Evolutionary conservation across 2,888 invertebrate genomes (phyloP), one percentile per base, ranked within the genome.

Genomic region (Phlogophora meticulosa): DNA sequence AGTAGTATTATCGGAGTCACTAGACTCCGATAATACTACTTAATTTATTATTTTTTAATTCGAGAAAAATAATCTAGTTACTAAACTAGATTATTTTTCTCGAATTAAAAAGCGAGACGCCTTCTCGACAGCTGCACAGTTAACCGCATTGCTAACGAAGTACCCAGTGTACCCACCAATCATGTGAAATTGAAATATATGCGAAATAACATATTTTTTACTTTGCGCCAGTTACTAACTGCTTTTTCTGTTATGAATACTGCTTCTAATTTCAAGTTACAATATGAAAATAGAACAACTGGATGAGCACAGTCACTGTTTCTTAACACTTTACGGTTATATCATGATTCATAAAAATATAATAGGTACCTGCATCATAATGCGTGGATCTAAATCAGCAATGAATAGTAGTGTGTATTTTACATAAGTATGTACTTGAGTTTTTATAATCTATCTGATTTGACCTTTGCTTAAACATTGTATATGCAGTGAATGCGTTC

Each of bases 11-110:
- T n/a, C n/a, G n/a, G n/a, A n/a, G n/a, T n/a, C n/a, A n/a, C n/a
- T n/a, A n/a, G n/a, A n/a, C n/a, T n/a, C n/a, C n/a, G n/a, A n/a
- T n/a, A n/a, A n/a, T n/a, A n/a, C n/a, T n/a, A n/a, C n/a, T n/a
- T n/a, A n/a, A n/a, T n/a, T n/a, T n/a, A n/a, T n/a, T n/a, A n/a
- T n/a, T 73, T 72, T 69, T 66, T 77, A 70, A 78, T 56, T 76
- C 46, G 45, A 34, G 61, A 59, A 72, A 77, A 72, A 78, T 74
- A 78, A 78, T 78, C 67, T 79, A 69, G 58, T 73, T 76, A 82
- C 79, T 72, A n/a, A n/a, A n/a, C n/a, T n/a, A 56, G 42, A 78
- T 78, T 78, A 74, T 78, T 72, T 77, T 72, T 59, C 61, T 34
- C 45, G 46, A 76, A 56, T 78, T 70, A 77, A 66, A 69, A 72